Evolutionary conservation across 2,113 vertebrate species (phyloP).

Genomic region (Hipposideros armiger): DNA sequence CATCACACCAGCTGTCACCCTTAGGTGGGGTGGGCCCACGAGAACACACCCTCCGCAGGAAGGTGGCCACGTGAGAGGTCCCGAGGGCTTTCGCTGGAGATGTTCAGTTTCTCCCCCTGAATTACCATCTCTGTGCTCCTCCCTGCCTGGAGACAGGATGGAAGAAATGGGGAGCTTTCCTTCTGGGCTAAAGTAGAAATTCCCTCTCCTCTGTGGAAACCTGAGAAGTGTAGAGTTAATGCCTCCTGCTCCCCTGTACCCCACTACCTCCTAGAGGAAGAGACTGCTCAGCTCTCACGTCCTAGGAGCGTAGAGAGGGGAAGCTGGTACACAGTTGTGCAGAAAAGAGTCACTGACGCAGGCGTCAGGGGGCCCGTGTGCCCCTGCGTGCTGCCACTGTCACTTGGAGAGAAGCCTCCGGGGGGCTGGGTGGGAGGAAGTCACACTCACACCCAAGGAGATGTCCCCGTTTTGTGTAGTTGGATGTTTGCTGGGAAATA

Average conservation of each 20-base stretch:
- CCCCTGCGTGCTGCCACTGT: neutral
- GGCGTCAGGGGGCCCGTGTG: neutral
- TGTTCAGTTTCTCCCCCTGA: neutral
- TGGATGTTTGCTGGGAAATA: neutral
- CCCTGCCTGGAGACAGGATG: neutral
- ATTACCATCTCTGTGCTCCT: neutral
- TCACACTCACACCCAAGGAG: too few relatives aligned
- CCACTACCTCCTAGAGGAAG: too few relatives aligned
- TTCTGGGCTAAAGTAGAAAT: neutral
- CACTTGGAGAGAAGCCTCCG: neutral
- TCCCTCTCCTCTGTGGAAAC: neutral
- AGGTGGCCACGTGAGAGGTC: neutral
- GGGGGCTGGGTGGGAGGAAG: neutral
- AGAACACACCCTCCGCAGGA: neutral
- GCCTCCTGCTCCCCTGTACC: neutral
- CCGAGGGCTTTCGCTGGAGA: neutral
- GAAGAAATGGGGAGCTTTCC: neutral
- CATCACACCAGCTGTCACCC: rapidly evolving
- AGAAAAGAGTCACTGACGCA: rapidly evolving
- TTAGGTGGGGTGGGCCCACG: too few relatives aligned
- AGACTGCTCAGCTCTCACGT: too few relatives aligned
- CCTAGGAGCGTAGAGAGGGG: neutral
- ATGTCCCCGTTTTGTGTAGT: neutral
- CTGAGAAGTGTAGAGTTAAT: neutral
- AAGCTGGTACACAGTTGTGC: neutral